These are phyloP conservation scores for Carcinoscorpius rotundicauda DNA, from an alignment of 1,140 invertebrate species.

Conservation along the genomic window DNA sequence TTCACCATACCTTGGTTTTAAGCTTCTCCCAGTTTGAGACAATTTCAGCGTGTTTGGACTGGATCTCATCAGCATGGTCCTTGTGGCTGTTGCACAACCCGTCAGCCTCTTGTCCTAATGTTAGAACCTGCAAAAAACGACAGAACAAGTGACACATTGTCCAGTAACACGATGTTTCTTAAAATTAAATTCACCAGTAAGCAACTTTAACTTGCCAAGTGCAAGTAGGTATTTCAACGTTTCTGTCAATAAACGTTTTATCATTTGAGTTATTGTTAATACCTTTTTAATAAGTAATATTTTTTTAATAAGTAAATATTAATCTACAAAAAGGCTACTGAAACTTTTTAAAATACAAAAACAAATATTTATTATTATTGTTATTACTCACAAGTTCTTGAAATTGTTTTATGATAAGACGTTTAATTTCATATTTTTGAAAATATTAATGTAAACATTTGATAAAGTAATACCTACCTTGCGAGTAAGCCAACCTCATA, in stretches of 20 bases:
- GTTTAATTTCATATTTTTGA: neutral
- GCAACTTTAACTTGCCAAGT: no score
- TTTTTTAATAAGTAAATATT: neutral
- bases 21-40: constrained; percentile 82
- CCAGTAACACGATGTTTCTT: no score
- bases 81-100: constrained; percentile 78
- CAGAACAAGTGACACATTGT: no score
- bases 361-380: neutral
- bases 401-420: neutral
- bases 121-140: constrained; percentile 52
- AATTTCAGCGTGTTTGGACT: constrained; percentile 83
- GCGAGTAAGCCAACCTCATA: no score
- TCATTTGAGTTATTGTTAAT: neutral
- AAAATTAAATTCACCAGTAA: no score
- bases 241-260: no score
- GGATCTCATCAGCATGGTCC: constrained; percentile 82
- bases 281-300: neutral
- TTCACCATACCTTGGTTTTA: constrained; percentile 53
- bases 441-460: neutral
- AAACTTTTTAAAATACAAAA: neutral
- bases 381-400: neutral
- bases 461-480: no score
- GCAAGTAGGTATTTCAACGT: no score
- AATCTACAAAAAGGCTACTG: no score
- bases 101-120: constrained; percentile 75